Evolutionary conservation across 2,113 vertebrate genomes (phyloP).

Genomic region (Dipodomys spectabilis): DNA sequence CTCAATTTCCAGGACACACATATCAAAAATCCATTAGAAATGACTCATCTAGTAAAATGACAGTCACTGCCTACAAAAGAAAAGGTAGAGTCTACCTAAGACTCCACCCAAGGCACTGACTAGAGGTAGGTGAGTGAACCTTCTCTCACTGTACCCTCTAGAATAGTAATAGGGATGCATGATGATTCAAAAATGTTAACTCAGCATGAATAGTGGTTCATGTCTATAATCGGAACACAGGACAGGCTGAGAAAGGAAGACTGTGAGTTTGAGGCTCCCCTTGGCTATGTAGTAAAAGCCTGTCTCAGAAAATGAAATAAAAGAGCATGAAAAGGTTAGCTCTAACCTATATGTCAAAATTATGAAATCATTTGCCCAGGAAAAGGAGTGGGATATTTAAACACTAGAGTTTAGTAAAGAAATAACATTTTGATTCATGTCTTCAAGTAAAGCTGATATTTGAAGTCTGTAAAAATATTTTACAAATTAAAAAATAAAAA

Average conservation of each 20-base stretch:
- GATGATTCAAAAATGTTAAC: not conserved
- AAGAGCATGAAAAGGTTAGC: not conserved
- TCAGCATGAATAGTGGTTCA: not conserved
- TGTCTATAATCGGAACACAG: not conserved
- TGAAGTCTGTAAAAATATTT: not conserved
- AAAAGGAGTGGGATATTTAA: not conserved
- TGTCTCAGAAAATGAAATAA: not conserved
- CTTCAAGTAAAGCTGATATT: slow-evolving; percentile 13
- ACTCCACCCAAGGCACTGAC: not conserved
- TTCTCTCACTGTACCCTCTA: not conserved
- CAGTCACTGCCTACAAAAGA: not conserved
- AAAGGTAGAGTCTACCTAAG: not conserved
- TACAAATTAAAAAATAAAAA: not conserved
- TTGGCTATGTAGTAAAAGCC: not conserved
- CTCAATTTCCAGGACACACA: not conserved
- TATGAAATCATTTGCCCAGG: not conserved
- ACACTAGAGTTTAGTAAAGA: slow-evolving; percentile 4
- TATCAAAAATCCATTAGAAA: slow-evolving; percentile 13
- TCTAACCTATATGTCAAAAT: slow-evolving; percentile 30
- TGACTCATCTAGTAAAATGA: not conserved
- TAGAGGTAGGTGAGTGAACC: not conserved
- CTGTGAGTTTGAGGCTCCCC: not conserved
- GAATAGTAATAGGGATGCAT: not conserved
- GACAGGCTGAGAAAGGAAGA: not conserved
- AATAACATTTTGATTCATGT: slow-evolving; percentile 35